A percentile compares a stretch with the other conserved stretches of the same genome.
These are phyloP conservation scores for Coptotermes formosanus DNA, from an alignment of 1,140 invertebrate species.

Conservation along the genomic window DNA sequence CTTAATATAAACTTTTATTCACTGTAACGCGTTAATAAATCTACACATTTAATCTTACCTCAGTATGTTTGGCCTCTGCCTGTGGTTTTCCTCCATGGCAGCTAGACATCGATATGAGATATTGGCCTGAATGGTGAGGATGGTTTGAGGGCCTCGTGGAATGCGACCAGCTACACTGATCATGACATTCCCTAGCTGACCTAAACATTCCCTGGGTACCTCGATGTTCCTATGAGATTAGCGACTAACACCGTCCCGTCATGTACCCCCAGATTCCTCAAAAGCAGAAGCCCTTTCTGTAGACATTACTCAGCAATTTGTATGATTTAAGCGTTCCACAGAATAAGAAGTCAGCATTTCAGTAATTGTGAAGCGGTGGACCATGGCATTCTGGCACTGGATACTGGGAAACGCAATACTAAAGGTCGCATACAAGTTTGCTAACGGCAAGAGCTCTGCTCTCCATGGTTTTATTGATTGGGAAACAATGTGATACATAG, in stretches of 20 bases:
- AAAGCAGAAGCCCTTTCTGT: neutral
- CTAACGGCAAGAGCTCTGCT: too few relatives aligned
- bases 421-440: too few relatives aligned
- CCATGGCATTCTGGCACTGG: too few relatives aligned
- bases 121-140: neutral
- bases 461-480: too few relatives aligned
- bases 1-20: neutral
- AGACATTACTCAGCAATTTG: neutral
- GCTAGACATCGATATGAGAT: conserved; percentile 11
- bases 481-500: too few relatives aligned
- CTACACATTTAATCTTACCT: neutral
- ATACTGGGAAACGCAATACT: too few relatives aligned
- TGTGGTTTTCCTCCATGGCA: neutral
- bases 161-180: neutral
- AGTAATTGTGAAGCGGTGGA: too few relatives aligned
- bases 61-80: neutral
- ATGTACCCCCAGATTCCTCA: neutral
- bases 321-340: neutral
- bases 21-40: neutral
- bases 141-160: neutral
- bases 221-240: neutral
- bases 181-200: neutral
- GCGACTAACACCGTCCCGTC: neutral
- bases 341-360: too few relatives aligned
- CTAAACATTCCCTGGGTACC: neutral